Conservation (phyloP, 2,113 vertebrate species). For the Seriola quinqueradiata region DNA sequence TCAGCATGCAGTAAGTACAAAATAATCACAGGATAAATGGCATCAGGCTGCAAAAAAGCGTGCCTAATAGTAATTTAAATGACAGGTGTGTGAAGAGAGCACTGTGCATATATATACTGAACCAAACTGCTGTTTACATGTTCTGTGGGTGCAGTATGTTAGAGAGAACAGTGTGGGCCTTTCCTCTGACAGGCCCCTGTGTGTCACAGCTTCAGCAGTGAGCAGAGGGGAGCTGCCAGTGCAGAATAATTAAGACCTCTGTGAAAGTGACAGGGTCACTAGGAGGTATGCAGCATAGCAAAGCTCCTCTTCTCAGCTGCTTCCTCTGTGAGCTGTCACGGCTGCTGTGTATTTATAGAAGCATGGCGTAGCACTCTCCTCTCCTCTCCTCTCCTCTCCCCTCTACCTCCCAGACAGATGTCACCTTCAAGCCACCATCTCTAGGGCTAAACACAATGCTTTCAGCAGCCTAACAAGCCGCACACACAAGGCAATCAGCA, state of each 20-base stretch:
- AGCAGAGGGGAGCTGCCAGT: conserved; percentile 79
- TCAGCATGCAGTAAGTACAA: conserved; percentile 16
- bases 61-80: conserved; percentile 25
- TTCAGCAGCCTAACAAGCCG: conserved; percentile 76
- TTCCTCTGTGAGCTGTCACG: conserved; percentile 82
- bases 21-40: conserved; percentile 46
- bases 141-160: conserved; percentile 40
- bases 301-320: conserved; percentile 84
- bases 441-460: conserved; percentile 76
- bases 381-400: conserved; percentile 58
- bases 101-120: conserved; percentile 9
- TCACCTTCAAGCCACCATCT: conserved; percentile 84
- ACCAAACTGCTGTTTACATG: conserved; percentile 52
- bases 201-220: conserved; percentile 67
- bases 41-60: conserved; percentile 7
- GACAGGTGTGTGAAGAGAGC: conserved; percentile 25
- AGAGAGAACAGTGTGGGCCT: conserved; percentile 37
- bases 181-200: conserved; percentile 57
- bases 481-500: conserved; percentile 61
- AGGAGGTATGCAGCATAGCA: conserved; percentile 82
- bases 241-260: conserved; percentile 86
- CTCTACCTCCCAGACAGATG: conserved; percentile 79
- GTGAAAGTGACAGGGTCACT: conserved; percentile 83
- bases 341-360: conserved; percentile 81
- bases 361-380: conserved; percentile 60